Base-by-base conservation (phyloP, 2,113 vertebrate species). In the Hyla sarda region DNA sequence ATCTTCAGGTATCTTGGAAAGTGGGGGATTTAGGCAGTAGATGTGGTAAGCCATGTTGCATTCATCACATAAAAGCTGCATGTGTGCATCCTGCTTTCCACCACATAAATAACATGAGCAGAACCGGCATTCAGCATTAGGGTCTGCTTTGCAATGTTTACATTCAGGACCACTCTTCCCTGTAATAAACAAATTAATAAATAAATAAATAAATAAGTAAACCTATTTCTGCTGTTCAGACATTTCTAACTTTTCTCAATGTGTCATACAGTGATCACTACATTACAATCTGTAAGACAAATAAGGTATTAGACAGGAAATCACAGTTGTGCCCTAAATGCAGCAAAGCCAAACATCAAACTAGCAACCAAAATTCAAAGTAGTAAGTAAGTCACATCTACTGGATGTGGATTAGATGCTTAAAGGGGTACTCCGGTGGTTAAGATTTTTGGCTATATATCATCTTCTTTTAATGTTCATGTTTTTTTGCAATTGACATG, bases 41-140 rank as follows among this genome's bases (percentile, higher is more conserved):
- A 99, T 98, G 90, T 99, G 98, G 91, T 98, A 99, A 60, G 98
- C 98, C 98, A 98, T 97, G 92, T 99, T 99, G 92, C 98, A 99
- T 92, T 99, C 98, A 87, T 99, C 98, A 91, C 98, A 99, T 3
- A 99, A 93, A 90, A 99, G 96, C 88, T 99, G 98, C 98, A 97
- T 98, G 91, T 96, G 97, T 87, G 98, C 97, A 54, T 99, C 98
- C 89, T 97, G 98, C 91, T 99, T 99, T 60, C 97, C 97, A 73
- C 98, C 98, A 84, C 98, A 99, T 84, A 98, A 92, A 85, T 95
- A 98, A 94, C 98, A 99, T 2, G 98, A 99, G 90, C 98, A 99
- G 92, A 97, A 97, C 1, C 96, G 96, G 76, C 98, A 99, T 89
- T 98, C 97, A 0, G 94, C 93, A 14, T 98, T 96, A 25, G 97